These are phyloP conservation scores for Calameuta filiformis DNA, from an alignment of 2,888 invertebrate genomes.

Conservation along the genomic window DNA sequence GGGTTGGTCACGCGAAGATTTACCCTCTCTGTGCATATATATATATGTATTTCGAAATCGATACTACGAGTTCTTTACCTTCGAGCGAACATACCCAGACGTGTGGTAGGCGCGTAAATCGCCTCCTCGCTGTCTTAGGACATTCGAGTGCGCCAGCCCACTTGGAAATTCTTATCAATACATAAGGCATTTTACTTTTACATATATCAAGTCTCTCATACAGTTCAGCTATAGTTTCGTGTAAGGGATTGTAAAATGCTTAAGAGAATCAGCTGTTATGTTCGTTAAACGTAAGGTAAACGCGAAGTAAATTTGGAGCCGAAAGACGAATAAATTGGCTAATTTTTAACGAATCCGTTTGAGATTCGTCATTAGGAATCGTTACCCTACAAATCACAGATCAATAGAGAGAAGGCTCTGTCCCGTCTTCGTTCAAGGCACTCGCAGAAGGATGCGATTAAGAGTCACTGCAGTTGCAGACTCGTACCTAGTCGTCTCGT, in stretches of 20 bases:
- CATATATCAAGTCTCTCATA: no score
- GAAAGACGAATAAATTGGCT: no score
- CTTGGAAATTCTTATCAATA: neutral
- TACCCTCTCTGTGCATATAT: conserved; percentile 42
- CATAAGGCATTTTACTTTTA: neutral
- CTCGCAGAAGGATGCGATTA: neutral
- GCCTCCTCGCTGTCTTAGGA: neutral
- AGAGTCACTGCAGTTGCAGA: neutral
- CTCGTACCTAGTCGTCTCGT: neutral
- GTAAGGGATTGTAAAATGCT: no score
- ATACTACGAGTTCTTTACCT: conserved; percentile 47
- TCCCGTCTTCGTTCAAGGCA: neutral
- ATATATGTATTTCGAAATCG: conserved; percentile 43
- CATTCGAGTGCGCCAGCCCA: neutral
- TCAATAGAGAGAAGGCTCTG: neutral
- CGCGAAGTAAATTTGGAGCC: no score
- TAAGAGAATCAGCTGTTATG: no score
- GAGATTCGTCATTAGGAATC: no score
- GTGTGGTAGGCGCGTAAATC: neutral
- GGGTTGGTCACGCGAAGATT: conserved; percentile 60
- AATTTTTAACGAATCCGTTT: no score
- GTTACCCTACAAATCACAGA: neutral
- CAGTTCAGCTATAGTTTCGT: no score
- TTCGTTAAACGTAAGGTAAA: no score
- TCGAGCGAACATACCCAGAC: conserved; percentile 1